These are phyloP conservation scores for Pollenia labialis DNA, from an alignment of 2,888 invertebrate genomes.

Conservation along the genomic window DNA sequence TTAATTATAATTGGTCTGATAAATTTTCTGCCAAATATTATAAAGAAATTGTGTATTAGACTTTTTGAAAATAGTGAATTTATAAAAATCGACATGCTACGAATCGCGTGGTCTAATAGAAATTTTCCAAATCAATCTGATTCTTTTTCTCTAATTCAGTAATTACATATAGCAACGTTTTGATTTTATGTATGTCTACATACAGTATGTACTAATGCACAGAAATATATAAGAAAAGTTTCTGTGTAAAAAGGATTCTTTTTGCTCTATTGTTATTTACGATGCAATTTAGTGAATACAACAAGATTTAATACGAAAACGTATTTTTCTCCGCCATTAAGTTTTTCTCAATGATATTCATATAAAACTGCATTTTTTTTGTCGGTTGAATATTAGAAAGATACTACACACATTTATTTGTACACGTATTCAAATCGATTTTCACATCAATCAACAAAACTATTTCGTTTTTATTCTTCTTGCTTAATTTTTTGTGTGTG, in stretches of 20 bases:
- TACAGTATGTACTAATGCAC: not conserved
- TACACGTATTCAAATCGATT: conserved; percentile 62
- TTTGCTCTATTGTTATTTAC: conserved; percentile 51
- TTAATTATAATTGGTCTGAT: too few relatives aligned
- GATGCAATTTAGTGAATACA: conserved; percentile 59
- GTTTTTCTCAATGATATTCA: conserved; percentile 42
- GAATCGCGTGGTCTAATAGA: too few relatives aligned
- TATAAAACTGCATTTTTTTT: not conserved
- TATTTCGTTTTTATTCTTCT: conserved; percentile 55
- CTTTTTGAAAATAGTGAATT: too few relatives aligned
- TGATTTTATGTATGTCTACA: not conserved
- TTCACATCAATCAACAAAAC: conserved; percentile 68
- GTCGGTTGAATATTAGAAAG: not conserved
- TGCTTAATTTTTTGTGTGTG: conserved; percentile 7
- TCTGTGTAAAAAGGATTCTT: conserved; percentile 11
- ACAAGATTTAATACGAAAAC: conserved; percentile 39
- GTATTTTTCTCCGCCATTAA: conserved; percentile 28
- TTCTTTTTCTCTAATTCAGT: conserved; percentile 2
- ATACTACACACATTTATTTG: not conserved
- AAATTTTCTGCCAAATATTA: not conserved
- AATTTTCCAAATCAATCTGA: too few relatives aligned
- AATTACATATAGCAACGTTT: conserved; percentile 22
- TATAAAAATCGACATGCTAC: too few relatives aligned
- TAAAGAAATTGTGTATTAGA: too few relatives aligned
- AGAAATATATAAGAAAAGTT: conserved; percentile 3